Conservation (phyloP, 2,888 invertebrate genomes). For the Athrips mouffetella region DNA sequence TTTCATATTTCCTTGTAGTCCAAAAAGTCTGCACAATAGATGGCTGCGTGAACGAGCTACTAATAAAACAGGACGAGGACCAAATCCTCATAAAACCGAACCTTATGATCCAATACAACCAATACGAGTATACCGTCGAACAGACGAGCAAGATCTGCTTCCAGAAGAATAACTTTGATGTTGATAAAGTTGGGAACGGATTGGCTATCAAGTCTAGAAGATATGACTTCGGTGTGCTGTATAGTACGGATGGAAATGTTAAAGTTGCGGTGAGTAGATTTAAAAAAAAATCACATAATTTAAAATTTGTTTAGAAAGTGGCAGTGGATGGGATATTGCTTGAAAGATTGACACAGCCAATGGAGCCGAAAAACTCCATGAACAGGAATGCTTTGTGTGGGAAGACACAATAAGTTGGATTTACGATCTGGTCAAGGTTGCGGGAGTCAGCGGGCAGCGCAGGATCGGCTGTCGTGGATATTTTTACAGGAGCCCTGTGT, state of each 20-base stretch:
- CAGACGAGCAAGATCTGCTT: conserved; percentile 80
- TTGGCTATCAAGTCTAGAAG: conserved; percentile 82
- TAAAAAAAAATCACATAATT: neutral
- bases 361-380: no score
- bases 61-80: conserved; percentile 80
- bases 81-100: conserved; percentile 79
- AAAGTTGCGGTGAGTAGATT: conserved; percentile 82
- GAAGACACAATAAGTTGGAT: no score
- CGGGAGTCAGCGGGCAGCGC: no score
- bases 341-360: no score
- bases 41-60: conserved; percentile 80
- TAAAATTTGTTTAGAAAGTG: no score
- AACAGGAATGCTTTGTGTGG: no score
- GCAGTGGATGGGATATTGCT: no score
- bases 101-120: conserved; percentile 82
- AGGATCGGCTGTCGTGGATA: no score
- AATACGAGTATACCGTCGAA: conserved; percentile 79
- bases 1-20: conserved; percentile 61
- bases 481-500: no score
- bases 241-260: conserved; percentile 82
- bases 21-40: conserved; percentile 80
- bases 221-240: conserved; percentile 86
- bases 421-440: no score
- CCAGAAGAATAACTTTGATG: conserved; percentile 80
- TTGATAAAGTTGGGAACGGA: conserved; percentile 83